A percentile compares a stretch with the other conserved stretches of the same genome.
phyloP scores from a whole-genome alignment of 2,888 invertebrate species.

The Nemotelus pantherinus region DNA sequence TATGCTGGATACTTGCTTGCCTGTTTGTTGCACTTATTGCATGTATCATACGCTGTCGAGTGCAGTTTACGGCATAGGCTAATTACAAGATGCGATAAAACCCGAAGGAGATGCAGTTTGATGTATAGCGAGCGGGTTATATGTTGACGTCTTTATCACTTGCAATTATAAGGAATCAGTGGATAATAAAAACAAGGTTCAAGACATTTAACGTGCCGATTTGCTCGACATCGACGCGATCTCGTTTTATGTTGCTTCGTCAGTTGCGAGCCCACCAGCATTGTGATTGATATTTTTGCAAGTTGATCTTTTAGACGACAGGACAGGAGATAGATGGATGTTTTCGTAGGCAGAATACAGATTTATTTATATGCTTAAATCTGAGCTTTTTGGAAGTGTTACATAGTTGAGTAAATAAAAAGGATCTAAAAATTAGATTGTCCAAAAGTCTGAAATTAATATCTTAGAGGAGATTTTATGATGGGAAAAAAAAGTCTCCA shows the following conservation, averaged over 20 bases:
- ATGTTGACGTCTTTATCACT: slow-evolving; percentile 50
- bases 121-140: slow-evolving; percentile 40
- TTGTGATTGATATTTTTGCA: slow-evolving; percentile 6
- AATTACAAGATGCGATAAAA: slow-evolving; percentile 45
- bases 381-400: no score
- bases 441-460: no score
- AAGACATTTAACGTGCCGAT: slow-evolving; percentile 42
- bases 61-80: slow-evolving; percentile 32
- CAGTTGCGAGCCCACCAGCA: slow-evolving; percentile 22
- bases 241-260: background rate
- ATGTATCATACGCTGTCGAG: slow-evolving; percentile 21
- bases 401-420: no score
- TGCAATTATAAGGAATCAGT: slow-evolving; percentile 48
- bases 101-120: slow-evolving; percentile 42
- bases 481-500: no score
- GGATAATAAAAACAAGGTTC: slow-evolving; percentile 48
- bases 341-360: no score
- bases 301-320: no score
- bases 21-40: slow-evolving; percentile 1
- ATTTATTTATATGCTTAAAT: no score
- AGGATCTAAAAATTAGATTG: no score
- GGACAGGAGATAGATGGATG: no score
- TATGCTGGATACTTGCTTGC: no score
- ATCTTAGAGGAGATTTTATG: no score
- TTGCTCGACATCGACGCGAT: slow-evolving; percentile 37